Evolutionary conservation across 2,888 invertebrate species (phyloP).

Genomic region (Rhopalosiphum nymphaeae): DNA sequence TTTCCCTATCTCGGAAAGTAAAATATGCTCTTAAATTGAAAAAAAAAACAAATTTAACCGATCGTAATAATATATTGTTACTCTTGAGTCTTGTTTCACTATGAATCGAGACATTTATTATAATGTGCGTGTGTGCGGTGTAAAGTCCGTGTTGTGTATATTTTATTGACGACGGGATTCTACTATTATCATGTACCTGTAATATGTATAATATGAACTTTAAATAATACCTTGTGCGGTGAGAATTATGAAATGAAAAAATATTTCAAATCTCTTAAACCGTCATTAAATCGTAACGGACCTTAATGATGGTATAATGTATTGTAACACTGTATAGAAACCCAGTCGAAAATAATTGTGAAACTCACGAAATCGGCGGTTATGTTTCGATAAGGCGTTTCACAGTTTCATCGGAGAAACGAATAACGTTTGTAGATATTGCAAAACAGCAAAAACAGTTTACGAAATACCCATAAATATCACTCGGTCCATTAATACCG

Average conservation of each 20-base stretch:
- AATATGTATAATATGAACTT: neutral
- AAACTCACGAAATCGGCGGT: neutral
- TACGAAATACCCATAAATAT: neutral
- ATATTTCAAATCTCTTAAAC: neutral
- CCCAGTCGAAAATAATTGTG: neutral
- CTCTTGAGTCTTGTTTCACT: neutral
- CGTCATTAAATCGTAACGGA: neutral
- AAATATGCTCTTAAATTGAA: slow-evolving; percentile 42
- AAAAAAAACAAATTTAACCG: neutral
- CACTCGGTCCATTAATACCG: neutral
- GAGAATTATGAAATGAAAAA: neutral
- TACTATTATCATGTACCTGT: neutral
- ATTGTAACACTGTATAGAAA: neutral
- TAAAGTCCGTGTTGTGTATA: neutral
- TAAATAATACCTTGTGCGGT: neutral
- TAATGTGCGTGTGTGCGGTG: neutral
- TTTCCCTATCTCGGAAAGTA: neutral
- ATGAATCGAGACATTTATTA: neutral
- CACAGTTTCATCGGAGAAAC: neutral
- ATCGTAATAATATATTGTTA: slow-evolving; percentile 18
- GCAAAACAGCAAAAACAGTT: neutral
- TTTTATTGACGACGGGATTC: neutral
- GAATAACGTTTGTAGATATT: neutral
- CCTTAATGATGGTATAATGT: neutral
- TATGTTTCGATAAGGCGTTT: neutral